Evolutionary conservation across 2,888 invertebrate species (phyloP), one percentile per base, ranked within the genome.

Genomic region (Hydroisotoma schaefferi): DNA sequence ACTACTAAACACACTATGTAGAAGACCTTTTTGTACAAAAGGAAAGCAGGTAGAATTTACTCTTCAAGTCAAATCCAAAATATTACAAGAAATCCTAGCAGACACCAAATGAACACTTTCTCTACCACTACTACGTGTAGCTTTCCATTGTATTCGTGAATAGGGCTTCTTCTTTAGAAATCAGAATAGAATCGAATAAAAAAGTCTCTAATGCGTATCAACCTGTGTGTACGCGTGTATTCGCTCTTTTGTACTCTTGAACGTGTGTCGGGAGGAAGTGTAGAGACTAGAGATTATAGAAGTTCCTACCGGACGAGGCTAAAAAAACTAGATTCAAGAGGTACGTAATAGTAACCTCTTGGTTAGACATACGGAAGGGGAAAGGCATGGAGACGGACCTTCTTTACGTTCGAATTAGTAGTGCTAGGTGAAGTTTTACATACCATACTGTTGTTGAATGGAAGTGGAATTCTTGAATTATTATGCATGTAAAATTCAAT

Each of bases 401-500:
- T n/a, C n/a, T n/a, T n/a, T n/a, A n/a, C n/a, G n/a, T n/a, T n/a
- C n/a, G n/a, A n/a, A n/a, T n/a, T n/a, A n/a, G 4, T 40, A 15
- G 5, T 15, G 15, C n/a, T 5, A 4, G 5, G 8, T 40, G 40
- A 20, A 20, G 20, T 40, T 40, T 15, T 10, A 40, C 40, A 40
- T 15, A 40, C 40, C 40, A 40, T 40, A 40, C 8, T n/a, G n/a
- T n/a, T n/a, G 40, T 15, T 40, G 40, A 40, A 40, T 40, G 20
- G 40, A 46, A 20, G 22, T 22, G 33, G 33, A 33, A 33, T 33
- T 33, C n/a, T n/a, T n/a, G n/a, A n/a, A 20, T 18, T 40, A 40
- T 52, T 52, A 52, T 37, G 29, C 51, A 52, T 27, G 33, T 25
- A 46, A 15, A 52, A 37, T 52, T 52, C 51, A 52, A 52, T 52